Conservation (phyloP, 2,797 vertebrate genomes). For the Gouania willdenowi region DNA sequence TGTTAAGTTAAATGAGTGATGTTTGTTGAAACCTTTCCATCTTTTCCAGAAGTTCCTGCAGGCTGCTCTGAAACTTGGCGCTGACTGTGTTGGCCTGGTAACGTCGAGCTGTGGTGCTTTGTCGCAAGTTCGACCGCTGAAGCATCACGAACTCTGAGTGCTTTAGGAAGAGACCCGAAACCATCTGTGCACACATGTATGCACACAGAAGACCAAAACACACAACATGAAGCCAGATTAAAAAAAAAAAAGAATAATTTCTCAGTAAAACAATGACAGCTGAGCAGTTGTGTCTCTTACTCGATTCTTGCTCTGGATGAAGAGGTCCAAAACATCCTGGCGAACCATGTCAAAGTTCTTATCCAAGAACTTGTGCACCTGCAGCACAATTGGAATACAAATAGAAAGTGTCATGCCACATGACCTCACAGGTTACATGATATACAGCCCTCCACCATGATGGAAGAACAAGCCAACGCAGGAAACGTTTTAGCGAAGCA, state of each 20-base stretch:
- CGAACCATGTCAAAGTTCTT: conserved; percentile 96
- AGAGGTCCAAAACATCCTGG: conserved; percentile 92
- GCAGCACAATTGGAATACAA: conserved; percentile 22
- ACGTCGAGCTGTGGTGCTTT: conserved; percentile 79
- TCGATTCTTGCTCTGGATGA: conserved; percentile 87
- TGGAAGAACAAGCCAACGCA: too few relatives aligned
- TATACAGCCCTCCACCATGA: too few relatives aligned
- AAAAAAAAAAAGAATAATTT: too few relatives aligned
- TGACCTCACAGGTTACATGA: too few relatives aligned
- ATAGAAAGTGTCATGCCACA: too few relatives aligned
- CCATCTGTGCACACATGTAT: conserved; percentile 76
- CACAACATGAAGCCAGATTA: too few relatives aligned
- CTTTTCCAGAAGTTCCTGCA: conserved; percentile 91
- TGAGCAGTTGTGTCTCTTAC: conserved; percentile 72
- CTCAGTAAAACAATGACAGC: too few relatives aligned
- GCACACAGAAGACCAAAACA: conserved; percentile 5
- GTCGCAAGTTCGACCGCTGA: conserved; percentile 77
- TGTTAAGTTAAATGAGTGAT: not conserved
- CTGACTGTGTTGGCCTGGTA: conserved; percentile 90
- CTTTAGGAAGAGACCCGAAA: conserved; percentile 89
- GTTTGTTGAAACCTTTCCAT: conserved; percentile 85
- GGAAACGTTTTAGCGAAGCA: too few relatives aligned
- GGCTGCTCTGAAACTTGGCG: conserved; percentile 91
- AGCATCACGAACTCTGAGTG: conserved; percentile 79
- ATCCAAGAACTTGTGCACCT: conserved; percentile 96